phyloP scores from a whole-genome alignment of 2,888 invertebrate species.

The Leptothorax acervorum region DNA sequence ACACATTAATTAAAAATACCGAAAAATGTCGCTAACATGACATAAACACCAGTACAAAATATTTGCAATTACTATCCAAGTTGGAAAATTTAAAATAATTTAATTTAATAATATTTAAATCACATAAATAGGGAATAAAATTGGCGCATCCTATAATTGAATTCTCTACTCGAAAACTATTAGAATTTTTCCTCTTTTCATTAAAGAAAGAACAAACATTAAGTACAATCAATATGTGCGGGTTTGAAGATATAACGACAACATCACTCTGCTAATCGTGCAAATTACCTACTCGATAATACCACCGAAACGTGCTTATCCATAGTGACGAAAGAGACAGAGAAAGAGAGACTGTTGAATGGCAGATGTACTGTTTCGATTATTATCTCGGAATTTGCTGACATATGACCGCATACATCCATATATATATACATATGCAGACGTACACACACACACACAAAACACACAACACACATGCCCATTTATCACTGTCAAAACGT shows the following conservation, averaged over 20 bases:
- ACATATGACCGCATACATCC: background rate
- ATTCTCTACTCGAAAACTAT: background rate
- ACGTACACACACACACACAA: background rate
- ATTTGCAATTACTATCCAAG: no score
- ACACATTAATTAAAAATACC: no score
- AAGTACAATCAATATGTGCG: background rate
- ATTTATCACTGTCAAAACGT: conserved; percentile 44
- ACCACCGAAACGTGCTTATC: conserved; percentile 66
- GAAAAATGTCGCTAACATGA: no score
- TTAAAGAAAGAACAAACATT: background rate
- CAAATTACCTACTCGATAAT: conserved; percentile 61
- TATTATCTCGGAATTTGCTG: conserved; percentile 73
- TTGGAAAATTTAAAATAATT: background rate
- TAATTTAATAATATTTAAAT: background rate
- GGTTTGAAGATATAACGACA: background rate
- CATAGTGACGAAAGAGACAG: conserved; percentile 24
- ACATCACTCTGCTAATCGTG: background rate
- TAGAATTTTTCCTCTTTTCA: background rate
- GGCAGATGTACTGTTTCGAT: conserved; percentile 62
- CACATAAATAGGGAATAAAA: background rate
- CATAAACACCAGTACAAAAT: no score
- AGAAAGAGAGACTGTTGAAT: conserved; percentile 46
- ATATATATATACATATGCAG: background rate
- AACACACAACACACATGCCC: conserved; percentile 20
- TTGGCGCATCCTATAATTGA: background rate